Base-by-base conservation (phyloP, 2,113 vertebrate genomes). In the Chrysochloris asiatica region DNA sequence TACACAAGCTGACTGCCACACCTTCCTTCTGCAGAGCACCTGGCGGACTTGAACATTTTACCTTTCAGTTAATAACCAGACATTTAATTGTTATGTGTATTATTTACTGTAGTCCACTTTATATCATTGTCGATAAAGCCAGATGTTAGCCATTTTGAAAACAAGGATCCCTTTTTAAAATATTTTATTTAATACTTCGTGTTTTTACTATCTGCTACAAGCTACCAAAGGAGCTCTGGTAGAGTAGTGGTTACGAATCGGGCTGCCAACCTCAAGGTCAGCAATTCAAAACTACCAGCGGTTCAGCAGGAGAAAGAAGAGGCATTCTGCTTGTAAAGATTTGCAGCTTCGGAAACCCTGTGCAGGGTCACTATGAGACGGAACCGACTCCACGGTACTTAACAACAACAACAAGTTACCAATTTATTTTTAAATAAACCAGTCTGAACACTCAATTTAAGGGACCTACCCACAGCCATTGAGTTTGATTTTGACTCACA, bases 101-200 rank as follows among this genome's bases (percentile, higher is more conserved):
- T 30, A 63, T 63, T 12, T 63, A 30, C 59, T 63, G 59, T 36
- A 54, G 16, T 2, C 38, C 52, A 86, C 26, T 81, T 89, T 61
- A 22, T 38, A 45, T 72, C n/a, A 41, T 43, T 65, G 1, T 33
- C 67, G 12, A 43, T 86, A 83, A 83, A 41, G 7, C 5, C 38
- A 79, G 10, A 48, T 84, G 19, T 73, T 83, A 90, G 86, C 48
- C 89, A 41, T 69, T 81, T 88, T 56, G 33, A 91, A 72, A 75
- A 3, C 36, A 38, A 52, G 1, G 13, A 33, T 89, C 47, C 36
- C 6, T 80, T 88, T 11, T 92, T 65, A n/a, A n/a, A n/a, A n/a
- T 79, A 4, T 1, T 54, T 61, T 89, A 67, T 54, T 3, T 85
- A 65, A 10, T 50, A 65, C 4, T 87, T 52, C 61, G 43, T 50